Evolutionary conservation across 2,113 vertebrate species (phyloP).

Genomic region (Chrysochloris asiatica): DNA sequence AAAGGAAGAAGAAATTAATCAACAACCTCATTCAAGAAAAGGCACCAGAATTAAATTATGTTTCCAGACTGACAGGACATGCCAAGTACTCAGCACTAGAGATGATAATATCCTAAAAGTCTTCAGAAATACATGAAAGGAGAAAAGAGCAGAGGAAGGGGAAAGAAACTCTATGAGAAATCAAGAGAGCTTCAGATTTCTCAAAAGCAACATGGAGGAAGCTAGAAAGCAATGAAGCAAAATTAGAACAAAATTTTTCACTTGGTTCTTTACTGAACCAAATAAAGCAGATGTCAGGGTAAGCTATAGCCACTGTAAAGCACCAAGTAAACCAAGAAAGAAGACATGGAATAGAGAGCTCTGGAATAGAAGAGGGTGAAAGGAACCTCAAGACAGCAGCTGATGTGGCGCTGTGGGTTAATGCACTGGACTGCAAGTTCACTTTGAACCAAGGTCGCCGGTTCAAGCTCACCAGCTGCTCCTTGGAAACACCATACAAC

Average conservation of each 20-base stretch:
- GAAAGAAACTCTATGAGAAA: background rate
- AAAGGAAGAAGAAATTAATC: background rate
- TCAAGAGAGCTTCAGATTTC: background rate
- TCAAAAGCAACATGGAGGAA: slow-evolving; percentile 35
- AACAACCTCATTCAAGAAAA: slow-evolving; percentile 51
- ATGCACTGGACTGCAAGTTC: no score
- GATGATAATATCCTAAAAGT: background rate
- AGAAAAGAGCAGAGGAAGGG: background rate
- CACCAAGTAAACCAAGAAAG: slow-evolving; percentile 22
- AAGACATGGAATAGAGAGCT: background rate
- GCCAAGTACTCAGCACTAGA: background rate
- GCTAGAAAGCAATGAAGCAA: slow-evolving; percentile 30
- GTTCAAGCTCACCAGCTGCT: no score
- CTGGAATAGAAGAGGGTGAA: background rate
- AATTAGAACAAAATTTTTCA: background rate
- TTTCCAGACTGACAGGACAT: slow-evolving; percentile 12
- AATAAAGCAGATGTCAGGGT: background rate
- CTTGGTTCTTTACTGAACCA: slow-evolving; percentile 1
- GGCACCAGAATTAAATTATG: background rate
- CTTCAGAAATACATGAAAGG: background rate
- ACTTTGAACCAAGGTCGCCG: background rate
- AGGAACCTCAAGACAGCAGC: background rate
- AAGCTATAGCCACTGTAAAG: slow-evolving; percentile 39
- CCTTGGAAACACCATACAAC: no score
- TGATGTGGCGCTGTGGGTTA: no score